phyloP scores from a whole-genome alignment of 2,888 invertebrate species.

The Cantharis rufa region DNA sequence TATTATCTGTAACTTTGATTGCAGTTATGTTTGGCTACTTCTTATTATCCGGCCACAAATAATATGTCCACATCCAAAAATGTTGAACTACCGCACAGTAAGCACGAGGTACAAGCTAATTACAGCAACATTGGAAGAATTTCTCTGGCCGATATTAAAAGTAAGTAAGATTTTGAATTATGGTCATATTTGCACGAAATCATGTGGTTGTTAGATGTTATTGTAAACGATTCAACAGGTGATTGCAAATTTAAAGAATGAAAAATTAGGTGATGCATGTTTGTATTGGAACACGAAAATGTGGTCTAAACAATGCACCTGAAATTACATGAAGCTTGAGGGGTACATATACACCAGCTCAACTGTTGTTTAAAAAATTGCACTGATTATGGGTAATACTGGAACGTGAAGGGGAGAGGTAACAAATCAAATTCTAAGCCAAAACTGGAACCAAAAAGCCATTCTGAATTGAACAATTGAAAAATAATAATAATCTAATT shows the following conservation, averaged over 20 bases:
- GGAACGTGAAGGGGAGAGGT: no score
- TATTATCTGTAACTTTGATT: slow-evolving; percentile 33
- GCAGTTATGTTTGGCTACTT: slow-evolving; percentile 77
- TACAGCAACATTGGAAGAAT: slow-evolving; percentile 26
- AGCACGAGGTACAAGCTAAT: slow-evolving; percentile 5
- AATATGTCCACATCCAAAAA: slow-evolving; percentile 39
- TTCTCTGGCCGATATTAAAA: slow-evolving; percentile 40
- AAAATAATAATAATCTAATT: no score
- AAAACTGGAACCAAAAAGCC: no score
- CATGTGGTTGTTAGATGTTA: not conserved
- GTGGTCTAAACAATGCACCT: not conserved
- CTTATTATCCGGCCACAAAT: slow-evolving; percentile 65
- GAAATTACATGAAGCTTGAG: no score
- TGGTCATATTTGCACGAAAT: not conserved
- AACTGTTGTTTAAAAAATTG: no score
- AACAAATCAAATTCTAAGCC: no score
- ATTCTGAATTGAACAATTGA: no score
- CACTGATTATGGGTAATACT: no score
- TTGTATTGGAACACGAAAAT: not conserved
- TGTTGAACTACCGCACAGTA: not conserved
- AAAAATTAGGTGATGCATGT: not conserved
- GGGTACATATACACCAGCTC: no score
- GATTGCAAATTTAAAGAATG: not conserved
- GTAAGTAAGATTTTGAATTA: slow-evolving; percentile 36
- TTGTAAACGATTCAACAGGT: no score